phyloP scores from a whole-genome alignment of 92 coral and sea anemone genomes.

The Palythoa grandiflora region DNA sequence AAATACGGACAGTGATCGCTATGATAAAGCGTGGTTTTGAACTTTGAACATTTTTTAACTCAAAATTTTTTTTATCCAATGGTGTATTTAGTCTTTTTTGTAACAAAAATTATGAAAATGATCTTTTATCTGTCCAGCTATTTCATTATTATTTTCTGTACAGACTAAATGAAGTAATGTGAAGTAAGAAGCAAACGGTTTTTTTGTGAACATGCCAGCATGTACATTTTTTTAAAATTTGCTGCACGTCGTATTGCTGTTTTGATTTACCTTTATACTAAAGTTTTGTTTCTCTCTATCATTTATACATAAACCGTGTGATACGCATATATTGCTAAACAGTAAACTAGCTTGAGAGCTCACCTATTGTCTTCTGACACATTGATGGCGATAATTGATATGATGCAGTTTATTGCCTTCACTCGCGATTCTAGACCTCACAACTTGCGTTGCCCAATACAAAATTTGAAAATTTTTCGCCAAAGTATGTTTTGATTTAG shows the following conservation, averaged over 20 bases:
- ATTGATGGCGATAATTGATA: slow-evolving; percentile 4
- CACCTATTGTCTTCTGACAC: not conserved
- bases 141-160: slow-evolving; percentile 19
- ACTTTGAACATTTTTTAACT: slow-evolving; percentile 19
- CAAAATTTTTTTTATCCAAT: not conserved
- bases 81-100: not conserved
- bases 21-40: slow-evolving; percentile 20
- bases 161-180: not conserved
- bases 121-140: slow-evolving; percentile 15
- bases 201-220: not conserved
- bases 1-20: slow-evolving; percentile 19
- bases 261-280: slow-evolving; percentile 15
- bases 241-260: slow-evolving; percentile 20
- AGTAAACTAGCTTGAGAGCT: not conserved
- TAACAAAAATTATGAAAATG: slow-evolving; percentile 21
- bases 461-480: slow-evolving; percentile 12
- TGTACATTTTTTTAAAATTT: slow-evolving; percentile 24
- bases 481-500: slow-evolving; percentile 4
- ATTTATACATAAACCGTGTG: not conserved
- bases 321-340: not conserved
- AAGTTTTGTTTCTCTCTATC: slow-evolving; percentile 4
- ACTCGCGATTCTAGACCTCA: not conserved
- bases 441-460: slow-evolving; percentile 16
- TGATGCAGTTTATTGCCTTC: not conserved
- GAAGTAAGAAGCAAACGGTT: not conserved